A percentile compares a stretch with the other conserved stretches of the same genome.
These are phyloP conservation scores for Dendrophyllia cribrosa DNA, from an alignment of 64 coral and sea anemone species.

Conservation along the genomic window DNA sequence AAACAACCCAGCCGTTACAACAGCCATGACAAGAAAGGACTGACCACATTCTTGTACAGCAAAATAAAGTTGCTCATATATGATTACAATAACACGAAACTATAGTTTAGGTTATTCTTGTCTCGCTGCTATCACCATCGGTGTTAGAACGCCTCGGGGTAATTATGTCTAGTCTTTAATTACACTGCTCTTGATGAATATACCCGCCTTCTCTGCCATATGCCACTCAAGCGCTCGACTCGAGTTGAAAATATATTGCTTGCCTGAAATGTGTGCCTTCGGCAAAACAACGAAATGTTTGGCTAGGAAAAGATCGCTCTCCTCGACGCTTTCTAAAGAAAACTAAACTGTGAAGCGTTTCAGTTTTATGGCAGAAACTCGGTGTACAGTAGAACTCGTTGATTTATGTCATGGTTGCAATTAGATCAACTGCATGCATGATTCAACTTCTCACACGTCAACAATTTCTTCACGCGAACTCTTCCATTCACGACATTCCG, in stretches of 20 bases:
- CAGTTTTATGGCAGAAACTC: not conserved
- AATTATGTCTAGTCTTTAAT: not conserved
- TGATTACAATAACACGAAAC: too few species aligned
- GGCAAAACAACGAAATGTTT: not conserved
- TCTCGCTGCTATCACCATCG: too few species aligned
- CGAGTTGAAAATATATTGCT: not conserved
- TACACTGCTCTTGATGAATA: not conserved
- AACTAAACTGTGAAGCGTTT: not conserved
- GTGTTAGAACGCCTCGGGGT: not conserved
- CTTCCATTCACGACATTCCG: too few species aligned
- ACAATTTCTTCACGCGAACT: too few species aligned
- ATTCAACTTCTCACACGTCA: too few species aligned
- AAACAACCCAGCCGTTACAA: too few species aligned
- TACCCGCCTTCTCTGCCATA: not conserved
- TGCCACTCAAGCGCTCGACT: not conserved
- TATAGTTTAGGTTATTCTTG: too few species aligned
- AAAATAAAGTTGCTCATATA: too few species aligned
- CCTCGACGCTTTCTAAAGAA: not conserved
- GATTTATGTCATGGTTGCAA: not conserved
- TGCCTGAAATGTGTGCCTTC: not conserved
- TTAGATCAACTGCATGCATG: too few species aligned
- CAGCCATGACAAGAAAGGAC: too few species aligned
- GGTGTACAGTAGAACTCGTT: not conserved
- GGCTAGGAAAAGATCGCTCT: not conserved
- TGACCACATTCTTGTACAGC: too few species aligned